Percentiles rank a stretch among this genome's conserved stretches.
These are phyloP conservation scores for Stigmatopora nigra DNA, from an alignment of 2,113 vertebrate genomes.

Conservation along the genomic window DNA sequence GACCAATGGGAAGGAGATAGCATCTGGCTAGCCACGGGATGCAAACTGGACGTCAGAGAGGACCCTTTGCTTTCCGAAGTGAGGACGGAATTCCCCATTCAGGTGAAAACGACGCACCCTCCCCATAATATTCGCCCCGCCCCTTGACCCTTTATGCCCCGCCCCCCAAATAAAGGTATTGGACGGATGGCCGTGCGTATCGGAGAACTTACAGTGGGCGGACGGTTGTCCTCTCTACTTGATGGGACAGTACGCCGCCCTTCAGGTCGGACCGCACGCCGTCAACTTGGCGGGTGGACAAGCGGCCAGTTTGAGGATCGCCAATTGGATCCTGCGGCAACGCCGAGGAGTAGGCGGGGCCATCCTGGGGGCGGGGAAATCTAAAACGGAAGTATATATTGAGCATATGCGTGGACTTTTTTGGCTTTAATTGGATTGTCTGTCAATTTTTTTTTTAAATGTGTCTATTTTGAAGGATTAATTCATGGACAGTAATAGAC, in stretches of 20 bases:
- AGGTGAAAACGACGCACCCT: conserved; percentile 34
- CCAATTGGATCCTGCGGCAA: conserved; percentile 51
- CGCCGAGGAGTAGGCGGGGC: conserved; percentile 8
- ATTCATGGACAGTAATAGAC: too few relatives aligned
- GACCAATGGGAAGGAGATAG: conserved; percentile 62
- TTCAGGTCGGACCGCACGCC: conserved; percentile 74
- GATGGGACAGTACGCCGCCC: conserved; percentile 73
- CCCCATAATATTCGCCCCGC: too few relatives aligned
- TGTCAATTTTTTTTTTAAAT: too few relatives aligned
- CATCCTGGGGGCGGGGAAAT: conserved; percentile 26
- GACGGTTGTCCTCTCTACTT: conserved; percentile 67
- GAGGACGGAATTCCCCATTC: conserved; percentile 65
- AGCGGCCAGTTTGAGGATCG: conserved; percentile 67
- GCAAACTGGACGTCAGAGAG: conserved; percentile 68
- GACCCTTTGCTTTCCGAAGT: conserved; percentile 65
- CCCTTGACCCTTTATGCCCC: neutral
- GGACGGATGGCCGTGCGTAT: conserved; percentile 70
- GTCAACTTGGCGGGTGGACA: conserved; percentile 75
- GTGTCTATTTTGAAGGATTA: too few relatives aligned
- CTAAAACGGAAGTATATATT: conserved; percentile 61
- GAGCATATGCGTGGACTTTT: conserved; percentile 70
- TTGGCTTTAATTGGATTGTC: conserved; percentile 57
- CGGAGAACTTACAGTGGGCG: conserved; percentile 62
- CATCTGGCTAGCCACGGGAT: conserved; percentile 74
- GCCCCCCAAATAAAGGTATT: conserved; percentile 54